A percentile compares a stretch with the other conserved stretches of the same genome.
Conservation (phyloP, 2,113 vertebrate genomes). For the Malurus melanocephalus region DNA sequence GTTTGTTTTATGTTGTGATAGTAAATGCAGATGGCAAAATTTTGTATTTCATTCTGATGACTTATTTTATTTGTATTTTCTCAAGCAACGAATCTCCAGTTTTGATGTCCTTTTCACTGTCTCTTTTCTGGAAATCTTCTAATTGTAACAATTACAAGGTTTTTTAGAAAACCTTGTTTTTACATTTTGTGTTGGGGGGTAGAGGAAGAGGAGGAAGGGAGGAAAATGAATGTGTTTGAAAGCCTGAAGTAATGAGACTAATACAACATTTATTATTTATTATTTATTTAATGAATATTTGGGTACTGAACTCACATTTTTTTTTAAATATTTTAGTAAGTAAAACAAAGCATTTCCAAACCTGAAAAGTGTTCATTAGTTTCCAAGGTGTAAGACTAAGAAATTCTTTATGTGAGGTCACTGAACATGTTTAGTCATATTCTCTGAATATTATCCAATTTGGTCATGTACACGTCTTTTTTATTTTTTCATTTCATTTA, state of each 20-base stretch:
- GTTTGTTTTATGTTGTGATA: background rate
- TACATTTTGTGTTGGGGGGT: rapidly evolving
- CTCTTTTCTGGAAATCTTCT: background rate
- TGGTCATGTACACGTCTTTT: background rate
- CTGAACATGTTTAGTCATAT: background rate
- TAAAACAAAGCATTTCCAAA: background rate
- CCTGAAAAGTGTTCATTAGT: background rate
- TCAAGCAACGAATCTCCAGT: background rate
- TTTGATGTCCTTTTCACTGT: background rate
- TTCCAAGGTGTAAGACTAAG: background rate
- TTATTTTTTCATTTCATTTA: background rate
- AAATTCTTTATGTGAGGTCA: background rate
- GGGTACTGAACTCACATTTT: background rate
- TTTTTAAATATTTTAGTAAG: background rate
- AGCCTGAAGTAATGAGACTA: background rate
- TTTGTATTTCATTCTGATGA: background rate
- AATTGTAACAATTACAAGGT: background rate
- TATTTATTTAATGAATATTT: background rate
- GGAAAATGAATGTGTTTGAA: background rate
- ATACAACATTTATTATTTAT: background rate
- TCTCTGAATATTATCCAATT: background rate
- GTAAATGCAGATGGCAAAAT: background rate
- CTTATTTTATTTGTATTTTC: background rate
- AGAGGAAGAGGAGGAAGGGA: background rate
- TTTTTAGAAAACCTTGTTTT: background rate